Percentiles rank a stretch among this genome's conserved stretches.
Evolutionary conservation across 2,888 invertebrate species (phyloP).

Genomic region (Melinopterus prodromus): DNA sequence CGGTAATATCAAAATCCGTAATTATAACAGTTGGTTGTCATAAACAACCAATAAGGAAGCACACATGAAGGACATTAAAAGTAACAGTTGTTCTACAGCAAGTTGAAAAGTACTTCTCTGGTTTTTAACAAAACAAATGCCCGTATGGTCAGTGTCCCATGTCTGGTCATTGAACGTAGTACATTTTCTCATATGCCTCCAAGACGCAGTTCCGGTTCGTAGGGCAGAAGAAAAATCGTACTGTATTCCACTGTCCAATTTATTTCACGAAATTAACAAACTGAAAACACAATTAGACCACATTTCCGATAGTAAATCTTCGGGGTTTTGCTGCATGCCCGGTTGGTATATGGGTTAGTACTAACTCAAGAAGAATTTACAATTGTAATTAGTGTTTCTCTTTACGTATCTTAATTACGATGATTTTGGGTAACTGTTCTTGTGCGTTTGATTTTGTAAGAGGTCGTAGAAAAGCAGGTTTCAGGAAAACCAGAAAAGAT

Average conservation of each 20-base stretch:
- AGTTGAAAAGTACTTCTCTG: not conserved
- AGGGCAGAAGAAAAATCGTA: not conserved
- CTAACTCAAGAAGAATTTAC: not conserved
- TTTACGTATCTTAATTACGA: not conserved
- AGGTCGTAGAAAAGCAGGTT: no score
- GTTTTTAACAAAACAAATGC: not conserved
- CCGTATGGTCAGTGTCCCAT: not conserved
- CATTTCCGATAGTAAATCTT: not conserved
- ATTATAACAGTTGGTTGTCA: not conserved
- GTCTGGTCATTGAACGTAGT: not conserved
- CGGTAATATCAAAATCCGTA: not conserved
- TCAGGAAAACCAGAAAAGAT: no score
- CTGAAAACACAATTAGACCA: not conserved
- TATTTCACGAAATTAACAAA: not conserved
- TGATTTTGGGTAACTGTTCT: not conserved
- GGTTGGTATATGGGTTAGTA: not conserved
- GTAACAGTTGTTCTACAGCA: not conserved
- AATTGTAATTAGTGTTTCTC: not conserved
- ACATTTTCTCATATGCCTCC: not conserved
- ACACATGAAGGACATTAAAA: not conserved
- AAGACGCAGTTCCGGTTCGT: not conserved
- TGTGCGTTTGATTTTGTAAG: not conserved
- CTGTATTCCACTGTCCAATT: not conserved
- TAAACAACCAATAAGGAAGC: not conserved
- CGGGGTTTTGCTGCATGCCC: not conserved